Conservation (phyloP, 2,797 vertebrate genomes). For the Danio kyathit region DNA sequence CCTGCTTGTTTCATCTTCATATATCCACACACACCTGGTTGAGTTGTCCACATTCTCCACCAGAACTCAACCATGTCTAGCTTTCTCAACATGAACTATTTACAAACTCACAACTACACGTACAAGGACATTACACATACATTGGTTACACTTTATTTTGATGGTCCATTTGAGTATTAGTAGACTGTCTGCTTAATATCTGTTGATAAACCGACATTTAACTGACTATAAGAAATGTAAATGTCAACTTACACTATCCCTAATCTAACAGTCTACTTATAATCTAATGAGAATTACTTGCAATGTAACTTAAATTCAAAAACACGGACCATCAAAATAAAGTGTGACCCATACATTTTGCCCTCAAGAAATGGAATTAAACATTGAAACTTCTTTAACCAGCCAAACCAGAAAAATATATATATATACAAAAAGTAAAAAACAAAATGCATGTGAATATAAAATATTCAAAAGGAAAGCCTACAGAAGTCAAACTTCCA, state of each 20-base stretch:
- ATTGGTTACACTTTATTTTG: no score
- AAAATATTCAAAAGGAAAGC: constrained; percentile 20
- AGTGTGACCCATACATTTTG: background rate
- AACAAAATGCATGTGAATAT: background rate
- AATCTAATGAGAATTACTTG: no score
- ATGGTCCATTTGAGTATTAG: no score
- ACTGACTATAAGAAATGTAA: no score
- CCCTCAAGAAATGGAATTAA: constrained; percentile 13
- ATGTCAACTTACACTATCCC: no score
- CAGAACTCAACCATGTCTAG: constrained; percentile 37
- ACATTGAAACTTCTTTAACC: background rate
- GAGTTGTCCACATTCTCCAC: constrained; percentile 35
- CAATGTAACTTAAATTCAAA: no score
- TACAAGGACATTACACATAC: background rate
- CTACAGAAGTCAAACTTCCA: constrained; percentile 40
- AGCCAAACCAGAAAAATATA: background rate
- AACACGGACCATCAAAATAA: no score
- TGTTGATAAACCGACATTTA: no score
- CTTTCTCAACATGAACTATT: constrained; percentile 57
- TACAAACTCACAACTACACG: constrained; percentile 27
- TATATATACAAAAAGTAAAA: constrained; percentile 16
- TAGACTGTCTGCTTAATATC: no score
- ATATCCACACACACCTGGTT: constrained; percentile 47
- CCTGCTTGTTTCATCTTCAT: constrained; percentile 21
- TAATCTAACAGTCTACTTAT: no score